Conservation (phyloP, 2,888 invertebrate genomes). For the Hydrotaea cyrtoneurina region DNA sequence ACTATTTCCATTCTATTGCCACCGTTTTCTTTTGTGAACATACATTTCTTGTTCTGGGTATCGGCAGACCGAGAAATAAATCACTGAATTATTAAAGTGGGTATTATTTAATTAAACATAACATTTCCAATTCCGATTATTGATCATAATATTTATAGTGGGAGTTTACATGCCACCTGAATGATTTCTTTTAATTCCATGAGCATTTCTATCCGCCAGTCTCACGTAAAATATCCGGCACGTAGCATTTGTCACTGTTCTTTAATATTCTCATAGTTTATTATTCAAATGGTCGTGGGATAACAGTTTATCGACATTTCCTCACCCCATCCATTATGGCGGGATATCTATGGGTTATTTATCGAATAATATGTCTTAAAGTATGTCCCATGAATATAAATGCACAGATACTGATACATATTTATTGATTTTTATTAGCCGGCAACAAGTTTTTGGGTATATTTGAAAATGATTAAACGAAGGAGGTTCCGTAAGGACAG, state of each 20-base stretch:
- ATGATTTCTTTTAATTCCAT: not conserved
- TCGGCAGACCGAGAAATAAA: not conserved
- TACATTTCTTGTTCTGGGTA: not conserved
- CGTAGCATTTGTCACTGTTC: constrained; percentile 16
- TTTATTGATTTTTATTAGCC: not conserved
- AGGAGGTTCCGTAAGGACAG: not conserved
- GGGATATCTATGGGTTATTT: not conserved
- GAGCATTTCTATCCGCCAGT: not conserved
- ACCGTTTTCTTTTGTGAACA: too few species aligned
- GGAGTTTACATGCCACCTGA: too few species aligned
- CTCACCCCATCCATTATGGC: not conserved
- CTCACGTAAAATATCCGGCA: not conserved
- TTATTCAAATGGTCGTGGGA: constrained; percentile 17
- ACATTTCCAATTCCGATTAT: too few species aligned
- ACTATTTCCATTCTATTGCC: too few species aligned
- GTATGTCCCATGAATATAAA: not conserved
- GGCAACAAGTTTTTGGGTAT: not conserved
- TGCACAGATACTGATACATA: not conserved
- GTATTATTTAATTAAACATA: not conserved
- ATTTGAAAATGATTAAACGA: not conserved
- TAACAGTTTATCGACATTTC: not conserved
- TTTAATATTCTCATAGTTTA: constrained; percentile 24
- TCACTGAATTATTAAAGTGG: not conserved
- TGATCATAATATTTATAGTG: too few species aligned
- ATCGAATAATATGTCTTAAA: constrained; percentile 2